Base-by-base conservation (phyloP, 2,113 vertebrate species). In the Gambusia affinis region DNA sequence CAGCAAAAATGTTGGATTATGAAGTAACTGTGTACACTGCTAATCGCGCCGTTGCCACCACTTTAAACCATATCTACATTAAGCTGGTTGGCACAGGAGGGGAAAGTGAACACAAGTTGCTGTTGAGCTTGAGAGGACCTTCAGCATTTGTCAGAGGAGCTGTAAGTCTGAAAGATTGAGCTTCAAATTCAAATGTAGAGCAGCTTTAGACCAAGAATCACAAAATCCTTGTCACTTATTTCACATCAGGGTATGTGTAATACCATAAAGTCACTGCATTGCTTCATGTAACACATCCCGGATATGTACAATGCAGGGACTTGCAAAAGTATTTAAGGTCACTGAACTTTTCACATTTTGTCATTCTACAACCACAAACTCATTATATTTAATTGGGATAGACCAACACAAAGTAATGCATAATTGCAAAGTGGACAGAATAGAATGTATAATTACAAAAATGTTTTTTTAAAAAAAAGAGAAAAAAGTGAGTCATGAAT, bases 11-110 rank as follows among this genome's bases (percentile, higher is more conserved):
- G 88, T 61, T 67, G 30, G 0, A 2, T 0, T 92, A 92, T 67
- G 0, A 76, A 54, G 89, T 88, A 60, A 89, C 63, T 0, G 42
- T 93, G 4, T 63, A 4, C 72, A 91, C 91, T 1, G 17, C 4
- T 0, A 0, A 70, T 4, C 0, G 30, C 0, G 4, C 3, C 0
- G 0, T 0, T 24, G 71, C 87, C 12, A 19, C 44, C 42, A 91
- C 86, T 8, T 28, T 86, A 0, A 87, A 88, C 83, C 70, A 78
- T 0, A 17, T 92, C 39, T 87, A 8, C 76, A 88, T 92, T 57
- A 92, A 90, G 54, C 74, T 92, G 73, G 80, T 92, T 73, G 91
- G 91, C 24, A 70, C 57, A 4, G 57, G 73, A 7, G 76, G 86
- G 1, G 85, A 92, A 68, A 89, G 83, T 3, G 0, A 71, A 0